Conservation (phyloP, 2,888 invertebrate genomes). For the Eristalis tenax region DNA sequence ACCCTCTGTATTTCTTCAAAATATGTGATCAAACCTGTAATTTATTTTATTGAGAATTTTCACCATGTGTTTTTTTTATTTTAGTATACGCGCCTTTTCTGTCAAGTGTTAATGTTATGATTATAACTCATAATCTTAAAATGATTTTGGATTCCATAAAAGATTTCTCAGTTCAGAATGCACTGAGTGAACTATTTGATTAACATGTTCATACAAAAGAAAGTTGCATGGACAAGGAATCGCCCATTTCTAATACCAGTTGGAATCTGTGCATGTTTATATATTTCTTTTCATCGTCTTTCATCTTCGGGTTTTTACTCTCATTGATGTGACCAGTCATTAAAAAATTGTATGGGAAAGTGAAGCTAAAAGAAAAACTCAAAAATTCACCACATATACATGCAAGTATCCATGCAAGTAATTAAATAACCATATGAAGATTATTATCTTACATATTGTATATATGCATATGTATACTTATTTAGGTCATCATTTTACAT, state of each 20-base stretch:
- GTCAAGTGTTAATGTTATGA: too few relatives aligned
- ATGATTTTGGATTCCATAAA: neutral
- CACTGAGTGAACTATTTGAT: constrained; percentile 5
- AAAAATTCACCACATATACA: constrained; percentile 14
- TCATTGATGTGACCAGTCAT: constrained; percentile 5
- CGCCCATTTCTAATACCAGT: constrained; percentile 37
- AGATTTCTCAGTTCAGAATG: neutral
- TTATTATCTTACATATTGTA: constrained; percentile 17
- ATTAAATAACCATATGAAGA: neutral
- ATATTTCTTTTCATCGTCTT: constrained; percentile 2
- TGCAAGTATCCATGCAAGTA: neutral
- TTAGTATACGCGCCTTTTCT: too few relatives aligned
- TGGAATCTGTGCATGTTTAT: constrained; percentile 2
- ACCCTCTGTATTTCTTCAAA: too few relatives aligned
- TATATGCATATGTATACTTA: constrained; percentile 26
- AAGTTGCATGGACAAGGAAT: constrained; percentile 53
- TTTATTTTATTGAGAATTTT: too few relatives aligned
- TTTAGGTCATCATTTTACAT: constrained; percentile 45
- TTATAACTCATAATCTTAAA: neutral
- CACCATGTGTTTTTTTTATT: too few relatives aligned
- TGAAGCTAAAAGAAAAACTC: constrained; percentile 9
- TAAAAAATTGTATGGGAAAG: constrained; percentile 32
- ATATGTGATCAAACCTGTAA: too few relatives aligned
- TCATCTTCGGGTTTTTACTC: constrained; percentile 12
- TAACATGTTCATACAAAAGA: constrained; percentile 14